phyloP scores from a whole-genome alignment of 2,113 vertebrate species.

The Carettochelys insculpta region DNA sequence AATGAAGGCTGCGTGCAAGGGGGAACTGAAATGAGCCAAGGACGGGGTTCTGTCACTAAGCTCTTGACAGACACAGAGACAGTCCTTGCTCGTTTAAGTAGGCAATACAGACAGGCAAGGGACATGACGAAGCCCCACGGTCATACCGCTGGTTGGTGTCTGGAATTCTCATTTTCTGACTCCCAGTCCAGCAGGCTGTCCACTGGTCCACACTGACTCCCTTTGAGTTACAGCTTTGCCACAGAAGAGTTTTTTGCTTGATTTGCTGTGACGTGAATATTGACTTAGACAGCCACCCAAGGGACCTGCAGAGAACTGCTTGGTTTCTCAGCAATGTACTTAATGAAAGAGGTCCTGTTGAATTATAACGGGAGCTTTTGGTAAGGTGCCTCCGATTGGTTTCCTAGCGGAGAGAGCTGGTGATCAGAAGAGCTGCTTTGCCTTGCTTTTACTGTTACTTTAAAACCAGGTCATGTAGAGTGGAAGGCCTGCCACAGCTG shows the following conservation, averaged over 20 bases:
- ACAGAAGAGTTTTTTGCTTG: neutral
- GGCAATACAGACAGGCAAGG: neutral
- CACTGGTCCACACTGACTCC: neutral
- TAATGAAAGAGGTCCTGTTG: neutral
- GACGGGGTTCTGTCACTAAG: neutral
- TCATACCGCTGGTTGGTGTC: accelerated
- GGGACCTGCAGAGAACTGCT: neutral
- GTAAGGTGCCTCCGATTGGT: neutral
- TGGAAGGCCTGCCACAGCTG: neutral
- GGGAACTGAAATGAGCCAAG: too few relatives aligned
- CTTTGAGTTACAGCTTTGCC: neutral
- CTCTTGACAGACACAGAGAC: neutral
- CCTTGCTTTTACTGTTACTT: neutral
- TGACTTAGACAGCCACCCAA: neutral
- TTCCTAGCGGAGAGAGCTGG: neutral
- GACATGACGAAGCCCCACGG: neutral
- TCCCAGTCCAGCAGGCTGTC: neutral
- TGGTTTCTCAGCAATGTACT: accelerated
- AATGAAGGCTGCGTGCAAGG: too few relatives aligned
- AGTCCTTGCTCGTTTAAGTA: neutral
- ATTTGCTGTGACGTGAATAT: neutral
- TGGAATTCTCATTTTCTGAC: neutral
- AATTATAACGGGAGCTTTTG: neutral
- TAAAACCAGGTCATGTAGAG: conserved; percentile 5
- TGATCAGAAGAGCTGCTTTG: neutral